These are phyloP conservation scores for Eudemis profundana DNA, from an alignment of 2,888 invertebrate species.

Conservation along the genomic window DNA sequence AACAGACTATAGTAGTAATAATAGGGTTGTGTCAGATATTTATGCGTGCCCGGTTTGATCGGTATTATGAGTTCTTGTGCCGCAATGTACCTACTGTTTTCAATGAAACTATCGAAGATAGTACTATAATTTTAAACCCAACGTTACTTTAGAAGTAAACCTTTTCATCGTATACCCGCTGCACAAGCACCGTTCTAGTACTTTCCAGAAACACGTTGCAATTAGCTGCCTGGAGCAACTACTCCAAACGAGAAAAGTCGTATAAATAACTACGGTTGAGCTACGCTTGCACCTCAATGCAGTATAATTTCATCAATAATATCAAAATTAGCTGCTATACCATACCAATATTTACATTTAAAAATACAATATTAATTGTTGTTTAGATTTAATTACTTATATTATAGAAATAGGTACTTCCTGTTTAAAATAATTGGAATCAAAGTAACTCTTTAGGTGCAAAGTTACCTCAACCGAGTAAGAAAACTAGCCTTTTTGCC, in stretches of 20 bases:
- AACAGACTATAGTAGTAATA: no score
- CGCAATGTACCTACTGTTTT: no score
- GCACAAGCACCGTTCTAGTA: slow-evolving; percentile 11
- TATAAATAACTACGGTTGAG: neutral
- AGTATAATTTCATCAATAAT: neutral
- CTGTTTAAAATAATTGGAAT: neutral
- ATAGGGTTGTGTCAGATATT: no score
- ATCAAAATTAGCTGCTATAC: neutral
- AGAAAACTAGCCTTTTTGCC: neutral
- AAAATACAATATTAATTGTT: neutral
- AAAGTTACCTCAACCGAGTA: neutral
- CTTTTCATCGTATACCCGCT: slow-evolving; percentile 14
- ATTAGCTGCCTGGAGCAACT: slow-evolving; percentile 2
- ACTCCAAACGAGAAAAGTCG: neutral
- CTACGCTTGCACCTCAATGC: neutral
- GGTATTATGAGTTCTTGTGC: no score
- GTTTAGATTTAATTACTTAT: neutral
- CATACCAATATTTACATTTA: neutral
- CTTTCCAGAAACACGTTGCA: slow-evolving; percentile 26
- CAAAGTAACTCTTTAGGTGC: neutral
- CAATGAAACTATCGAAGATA: no score
- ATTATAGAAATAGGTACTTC: neutral
- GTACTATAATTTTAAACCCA: neutral
- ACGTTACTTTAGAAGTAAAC: neutral
- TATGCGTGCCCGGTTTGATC: no score